Base-by-base conservation (phyloP, 92 coral and sea anemone genomes). In the Zoanthus sansibaricus region DNA sequence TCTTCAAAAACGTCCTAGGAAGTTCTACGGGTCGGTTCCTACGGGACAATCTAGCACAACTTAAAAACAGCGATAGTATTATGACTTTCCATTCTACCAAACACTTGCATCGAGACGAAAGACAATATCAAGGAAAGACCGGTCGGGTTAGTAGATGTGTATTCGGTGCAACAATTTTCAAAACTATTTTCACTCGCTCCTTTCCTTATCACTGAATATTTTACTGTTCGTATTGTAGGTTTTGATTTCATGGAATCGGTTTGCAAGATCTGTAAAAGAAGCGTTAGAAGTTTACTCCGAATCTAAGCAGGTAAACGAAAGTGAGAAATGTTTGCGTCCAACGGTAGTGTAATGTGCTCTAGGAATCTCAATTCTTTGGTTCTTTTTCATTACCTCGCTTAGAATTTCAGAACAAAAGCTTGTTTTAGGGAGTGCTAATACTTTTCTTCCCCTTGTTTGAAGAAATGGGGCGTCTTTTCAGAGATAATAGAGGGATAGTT, bases 261-360 rank as follows among this genome's bases (percentile, higher is more conserved):
- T 97, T 89, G 99, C 99, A 84, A 94, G 99, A 54, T 97, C 99
- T 7, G 89, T 97, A 70, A 95, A 95, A 73, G 99, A 95, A 86
- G 98, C 99, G 25, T 95, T 97, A 61, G 99, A 97, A 73, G 87
- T 95, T 58, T 95, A 97, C 92, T 90, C 96, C 42, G 99, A 97
- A 88, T 84, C 99, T 12, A 97, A 97, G 52, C 98, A 97, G 97
- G 99, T 97, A 91, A 47, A 83, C 9, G n/a, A 1, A 7, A 11
- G 3, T 30, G 21, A 11, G 30, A 47, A 67, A 12, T 58, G 15
- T 14, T 42, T 20, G 58, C 20, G 21, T 64, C 47, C 51, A 47
- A 45, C 14, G 66, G 58, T 20, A 49, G 66, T 56, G 58, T 45
- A 13, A 58, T 16, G 30, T 0, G 10, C 10, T 30, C 59, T 14